A percentile compares a stretch with the other conserved stretches of the same genome.
phyloP scores from a whole-genome alignment of 2,113 vertebrate species.

The Nannospalax galili region DNA sequence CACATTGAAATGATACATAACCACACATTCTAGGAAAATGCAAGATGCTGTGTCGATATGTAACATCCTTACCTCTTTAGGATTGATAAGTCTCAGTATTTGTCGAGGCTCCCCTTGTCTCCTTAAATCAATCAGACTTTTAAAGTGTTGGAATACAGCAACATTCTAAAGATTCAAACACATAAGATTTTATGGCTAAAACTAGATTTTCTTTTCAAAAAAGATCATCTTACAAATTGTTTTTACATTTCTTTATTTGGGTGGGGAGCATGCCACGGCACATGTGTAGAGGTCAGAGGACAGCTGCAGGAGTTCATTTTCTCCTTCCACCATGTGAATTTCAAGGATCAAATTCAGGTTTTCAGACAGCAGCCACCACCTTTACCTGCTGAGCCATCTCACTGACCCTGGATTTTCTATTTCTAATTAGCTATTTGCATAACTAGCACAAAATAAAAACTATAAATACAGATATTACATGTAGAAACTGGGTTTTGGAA shows the following conservation, averaged over 20 bases:
- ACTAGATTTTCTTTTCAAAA: not conserved
- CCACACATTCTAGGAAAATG: conserved; percentile 36
- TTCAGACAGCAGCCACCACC: not conserved
- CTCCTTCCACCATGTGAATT: not conserved
- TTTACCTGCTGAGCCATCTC: not conserved
- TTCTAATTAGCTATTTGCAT: conserved; percentile 6
- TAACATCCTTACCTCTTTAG: conserved; percentile 83
- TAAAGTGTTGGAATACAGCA: conserved; percentile 82
- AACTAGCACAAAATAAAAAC: conserved; percentile 57
- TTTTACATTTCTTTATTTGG: not conserved
- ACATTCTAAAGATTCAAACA: conserved; percentile 80
- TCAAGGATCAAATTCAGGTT: too few species aligned
- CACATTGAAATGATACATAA: not conserved
- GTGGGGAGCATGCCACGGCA: not conserved
- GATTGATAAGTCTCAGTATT: conserved; percentile 83
- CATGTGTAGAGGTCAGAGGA: not conserved
- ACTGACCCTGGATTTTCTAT: not conserved
- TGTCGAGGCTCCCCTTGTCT: conserved; percentile 81
- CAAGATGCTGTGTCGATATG: not conserved
- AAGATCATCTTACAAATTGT: not conserved
- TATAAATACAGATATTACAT: conserved; percentile 10
- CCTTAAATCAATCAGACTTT: conserved; percentile 79
- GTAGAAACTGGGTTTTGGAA: conserved; percentile 37
- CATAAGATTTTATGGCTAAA: not conserved
- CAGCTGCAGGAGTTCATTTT: not conserved